Base-by-base conservation (phyloP, 2,888 invertebrate genomes). In the Mechanitis messenoides region DNA sequence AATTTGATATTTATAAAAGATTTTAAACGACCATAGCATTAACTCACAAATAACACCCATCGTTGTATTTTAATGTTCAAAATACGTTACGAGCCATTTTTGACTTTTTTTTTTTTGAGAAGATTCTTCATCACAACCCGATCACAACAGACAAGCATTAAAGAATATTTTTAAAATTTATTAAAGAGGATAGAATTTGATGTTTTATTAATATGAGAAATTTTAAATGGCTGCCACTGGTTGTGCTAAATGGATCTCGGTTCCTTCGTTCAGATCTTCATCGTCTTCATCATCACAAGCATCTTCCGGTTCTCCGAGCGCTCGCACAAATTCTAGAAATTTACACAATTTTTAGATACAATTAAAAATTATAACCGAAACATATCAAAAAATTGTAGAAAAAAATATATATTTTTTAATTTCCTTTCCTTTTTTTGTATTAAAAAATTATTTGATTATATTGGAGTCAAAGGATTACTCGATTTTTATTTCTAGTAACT, bases 301-400 rank as follows among this genome's bases (percentile, higher is more conserved):
- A 73, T 95, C 95, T 78, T 95, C 95, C 0, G 96, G 96, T 79
- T 96, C 96, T 1, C 96, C 96, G 5, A 96, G 90, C 0, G 96
- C 96, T 74, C 95, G 93, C 2, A 95, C 96, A 77, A 95, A 95
- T 88, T 95, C 95, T 95, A 38, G 12, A 65, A 59, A 57, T 42
- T 9, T 42, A 42, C 11, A 2, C 9, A 9, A 1, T 9, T 42
- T 42, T 42, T 42, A 9, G 3, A 20, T 20, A 20, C 20, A 20
- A 20, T 20, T 20, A 20, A 20, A 20, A 20, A 20, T 20, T 20
- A 20, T 20, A 20, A 20, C 20, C 20, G 20, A 20, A 20, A 38
- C 38, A 38, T 7, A 6, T 38, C 20, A 20, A 20, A 20, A 20
- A 0, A 20, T 20, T 20, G 0, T 20, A 20, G 20, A 20, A 20